Conservation (phyloP, 2,113 vertebrate species). For the Poecilia latipinna region DNA sequence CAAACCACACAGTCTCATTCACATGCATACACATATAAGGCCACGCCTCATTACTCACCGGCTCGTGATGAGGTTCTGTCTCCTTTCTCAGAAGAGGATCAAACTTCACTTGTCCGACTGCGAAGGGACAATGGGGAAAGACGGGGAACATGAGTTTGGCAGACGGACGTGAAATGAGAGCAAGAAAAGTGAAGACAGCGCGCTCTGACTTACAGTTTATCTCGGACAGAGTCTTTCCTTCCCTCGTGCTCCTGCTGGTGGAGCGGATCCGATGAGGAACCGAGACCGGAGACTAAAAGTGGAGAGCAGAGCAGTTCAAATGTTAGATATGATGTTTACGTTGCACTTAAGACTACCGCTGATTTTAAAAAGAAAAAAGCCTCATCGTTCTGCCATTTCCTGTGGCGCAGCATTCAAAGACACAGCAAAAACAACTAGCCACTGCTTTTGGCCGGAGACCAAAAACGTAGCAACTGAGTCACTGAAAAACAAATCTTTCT, state of each 20-base stretch:
- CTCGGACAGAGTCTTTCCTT: constrained; percentile 97
- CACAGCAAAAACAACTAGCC: constrained; percentile 54
- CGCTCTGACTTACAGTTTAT: constrained; percentile 91
- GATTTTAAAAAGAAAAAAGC: constrained; percentile 6
- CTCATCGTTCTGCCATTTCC: constrained; percentile 51
- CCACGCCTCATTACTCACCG: constrained; percentile 81
- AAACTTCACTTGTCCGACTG: constrained; percentile 91
- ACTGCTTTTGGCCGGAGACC: constrained; percentile 23
- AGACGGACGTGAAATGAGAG: no score
- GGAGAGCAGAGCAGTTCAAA: constrained; percentile 28
- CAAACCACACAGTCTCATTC: constrained; percentile 18
- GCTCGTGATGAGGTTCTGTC: constrained; percentile 95
- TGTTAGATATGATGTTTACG: constrained; percentile 15
- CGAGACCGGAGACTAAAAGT: constrained; percentile 87
- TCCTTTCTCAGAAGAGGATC: constrained; percentile 95
- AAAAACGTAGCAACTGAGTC: constrained; percentile 52
- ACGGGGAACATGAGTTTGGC: no score
- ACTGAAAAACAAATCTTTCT: constrained; percentile 26
- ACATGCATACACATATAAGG: neutral
- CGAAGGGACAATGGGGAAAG: constrained; percentile 9
- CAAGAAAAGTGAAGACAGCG: neutral
- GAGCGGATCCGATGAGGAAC: constrained; percentile 97
- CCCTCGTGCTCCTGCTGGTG: constrained; percentile 92
- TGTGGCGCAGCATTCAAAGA: constrained; percentile 48
- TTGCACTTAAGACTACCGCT: constrained; percentile 20